Base-by-base conservation (phyloP, 2,797 vertebrate genomes). In the Acropternis orthonyx region DNA sequence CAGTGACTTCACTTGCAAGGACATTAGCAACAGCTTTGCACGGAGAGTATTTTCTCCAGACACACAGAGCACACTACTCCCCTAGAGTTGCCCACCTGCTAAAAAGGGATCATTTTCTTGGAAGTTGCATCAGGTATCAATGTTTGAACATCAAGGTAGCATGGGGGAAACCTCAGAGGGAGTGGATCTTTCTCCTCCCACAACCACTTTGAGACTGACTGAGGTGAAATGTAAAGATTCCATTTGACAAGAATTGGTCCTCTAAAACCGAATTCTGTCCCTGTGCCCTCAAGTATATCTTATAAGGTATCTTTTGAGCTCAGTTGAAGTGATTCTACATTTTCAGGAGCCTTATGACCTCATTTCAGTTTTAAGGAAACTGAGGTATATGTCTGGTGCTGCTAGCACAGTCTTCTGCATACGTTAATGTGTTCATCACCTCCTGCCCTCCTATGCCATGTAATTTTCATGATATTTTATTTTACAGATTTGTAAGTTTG, bases 401-500 rank as follows among this genome's bases (percentile, higher is more conserved):
- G 48, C 28, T 69, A 85, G 23, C 14, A 59, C 13, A 27, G 66
- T 49, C 34, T 72, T 88, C 72, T 44, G 30, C 41, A 61, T 2
- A 14, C 0, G 16, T 46, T 66, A 66, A 48, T 26, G 0, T 10
- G 9, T 44, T 56, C n/a, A 56, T 54, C 26, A 55, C 27, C 16
- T 58, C 49, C 58, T 39, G n/a, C 36, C 52, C 54, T 66, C 69
- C 62, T 59, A 34, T 43, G 61, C 30, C 66, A 52, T 22, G 39
- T 65, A 49, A 61, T 86, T 93, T 90, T 88, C 58, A 69, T 1
- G 4, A 4, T n/a, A 77, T 75, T 85, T 88, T 80, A 72, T 56
- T 86, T 85, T 34, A 91, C 54, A 88, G 41, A 54, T 77, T 63
- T 72, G 8, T 39, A 88, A 82, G 16, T 71, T 62, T 89, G 48